Percentiles rank a stretch among this genome's conserved stretches.
phyloP scores from a whole-genome alignment of 2,797 vertebrate species.

The Bryconaethiops microstoma region DNA sequence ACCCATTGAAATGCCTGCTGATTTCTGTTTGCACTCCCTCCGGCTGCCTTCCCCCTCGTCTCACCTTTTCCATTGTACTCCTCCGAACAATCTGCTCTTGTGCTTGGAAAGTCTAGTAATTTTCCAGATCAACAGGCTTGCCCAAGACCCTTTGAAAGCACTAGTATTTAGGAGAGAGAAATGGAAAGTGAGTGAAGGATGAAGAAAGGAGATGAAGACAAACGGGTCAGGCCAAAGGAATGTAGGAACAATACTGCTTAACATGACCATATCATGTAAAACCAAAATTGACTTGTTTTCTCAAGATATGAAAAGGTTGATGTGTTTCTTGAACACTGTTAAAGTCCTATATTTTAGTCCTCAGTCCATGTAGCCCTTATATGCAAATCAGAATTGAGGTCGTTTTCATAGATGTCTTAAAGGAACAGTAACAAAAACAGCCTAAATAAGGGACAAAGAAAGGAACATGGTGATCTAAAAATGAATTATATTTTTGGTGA shows the following conservation, averaged over 20 bases:
- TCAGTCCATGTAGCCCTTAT: too few species aligned
- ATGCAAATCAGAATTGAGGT: too few species aligned
- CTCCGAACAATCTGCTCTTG: conserved; percentile 51
- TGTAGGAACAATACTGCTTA: conserved; percentile 11
- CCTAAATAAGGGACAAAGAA: too few species aligned
- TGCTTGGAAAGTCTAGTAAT: conserved; percentile 53
- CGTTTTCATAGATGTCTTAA: too few species aligned
- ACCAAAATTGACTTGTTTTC: too few species aligned
- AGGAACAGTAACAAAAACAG: too few species aligned
- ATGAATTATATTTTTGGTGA: too few species aligned
- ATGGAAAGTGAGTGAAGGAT: conserved; percentile 19
- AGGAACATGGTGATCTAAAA: too few species aligned
- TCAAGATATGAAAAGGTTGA: too few species aligned
- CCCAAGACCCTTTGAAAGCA: conserved; percentile 46
- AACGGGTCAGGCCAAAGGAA: conserved; percentile 23
- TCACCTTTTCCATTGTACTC: conserved; percentile 52
- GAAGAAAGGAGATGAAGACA: conserved; percentile 30
- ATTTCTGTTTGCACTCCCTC: conserved; percentile 43
- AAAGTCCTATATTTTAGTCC: too few species aligned
- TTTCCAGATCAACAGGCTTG: conserved; percentile 58
- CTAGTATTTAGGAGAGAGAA: conserved; percentile 4
- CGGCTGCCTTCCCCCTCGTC: conserved; percentile 32
- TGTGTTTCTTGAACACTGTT: too few species aligned
- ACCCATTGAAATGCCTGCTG: conserved; percentile 45
- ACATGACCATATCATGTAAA: too few species aligned